phyloP scores from a whole-genome alignment of 2,113 vertebrate species.

The Microcebus ravelobensis region DNA sequence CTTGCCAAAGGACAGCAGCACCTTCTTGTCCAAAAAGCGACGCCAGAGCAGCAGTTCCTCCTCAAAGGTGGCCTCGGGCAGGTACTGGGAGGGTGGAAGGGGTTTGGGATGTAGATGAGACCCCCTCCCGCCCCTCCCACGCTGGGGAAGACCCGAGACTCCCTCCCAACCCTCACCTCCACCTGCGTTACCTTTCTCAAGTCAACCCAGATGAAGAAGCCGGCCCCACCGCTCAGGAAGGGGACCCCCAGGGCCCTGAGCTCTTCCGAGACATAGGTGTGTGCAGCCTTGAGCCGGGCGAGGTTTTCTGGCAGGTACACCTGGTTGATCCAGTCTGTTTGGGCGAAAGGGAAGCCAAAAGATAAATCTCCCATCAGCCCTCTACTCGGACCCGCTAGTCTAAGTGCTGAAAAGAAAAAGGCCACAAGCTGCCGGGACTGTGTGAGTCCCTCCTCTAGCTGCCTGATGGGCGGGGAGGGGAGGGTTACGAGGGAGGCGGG shows the following conservation, averaged over 20 bases:
- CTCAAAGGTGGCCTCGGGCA: slow-evolving; percentile 90
- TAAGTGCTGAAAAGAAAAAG: not conserved
- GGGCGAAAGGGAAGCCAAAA: slow-evolving; percentile 42
- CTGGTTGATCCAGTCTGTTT: slow-evolving; percentile 93
- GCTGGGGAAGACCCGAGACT: accelerated
- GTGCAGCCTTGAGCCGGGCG: slow-evolving; percentile 90
- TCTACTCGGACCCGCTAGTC: not conserved
- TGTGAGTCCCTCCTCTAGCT: not conserved
- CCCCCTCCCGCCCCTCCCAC: not conserved
- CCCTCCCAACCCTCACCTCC: not conserved
- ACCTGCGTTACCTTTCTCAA: slow-evolving; percentile 91
- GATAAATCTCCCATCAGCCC: not conserved
- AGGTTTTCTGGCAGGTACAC: slow-evolving; percentile 93
- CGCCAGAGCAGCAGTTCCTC: slow-evolving; percentile 92
- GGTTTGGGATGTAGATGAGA: not conserved
- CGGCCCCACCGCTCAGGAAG: slow-evolving; percentile 89
- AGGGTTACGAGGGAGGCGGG: not conserved
- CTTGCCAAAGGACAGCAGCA: slow-evolving; percentile 92
- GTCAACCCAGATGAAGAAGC: slow-evolving; percentile 95
- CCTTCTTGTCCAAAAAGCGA: slow-evolving; percentile 91
- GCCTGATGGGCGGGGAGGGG: accelerated
- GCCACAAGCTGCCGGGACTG: not conserved
- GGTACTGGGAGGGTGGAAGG: slow-evolving; percentile 85
- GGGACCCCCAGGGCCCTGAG: slow-evolving; percentile 90
- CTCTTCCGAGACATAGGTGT: slow-evolving; percentile 89